These are phyloP conservation scores for Exephanes ischioxanthus DNA, from an alignment of 2,888 invertebrate species.

Conservation along the genomic window DNA sequence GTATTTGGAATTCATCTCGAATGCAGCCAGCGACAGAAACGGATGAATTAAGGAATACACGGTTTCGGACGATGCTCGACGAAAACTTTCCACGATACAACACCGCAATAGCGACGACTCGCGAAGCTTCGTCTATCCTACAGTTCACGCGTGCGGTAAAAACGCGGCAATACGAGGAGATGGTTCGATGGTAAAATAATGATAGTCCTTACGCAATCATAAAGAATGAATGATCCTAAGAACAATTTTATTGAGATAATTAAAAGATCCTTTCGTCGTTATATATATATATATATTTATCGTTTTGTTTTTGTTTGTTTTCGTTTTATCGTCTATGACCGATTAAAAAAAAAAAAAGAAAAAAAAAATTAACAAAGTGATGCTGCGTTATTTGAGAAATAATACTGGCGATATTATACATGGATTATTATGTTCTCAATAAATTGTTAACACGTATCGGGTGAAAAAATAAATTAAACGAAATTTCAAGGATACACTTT, in stretches of 20 bases:
- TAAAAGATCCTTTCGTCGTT: slow-evolving; percentile 62
- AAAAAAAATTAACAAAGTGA: slow-evolving; percentile 72
- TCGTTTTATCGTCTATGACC: slow-evolving; percentile 72
- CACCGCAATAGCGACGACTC: no score
- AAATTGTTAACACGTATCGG: slow-evolving; percentile 63
- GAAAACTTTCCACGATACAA: no score
- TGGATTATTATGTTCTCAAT: slow-evolving; percentile 70
- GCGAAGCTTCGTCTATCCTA: neutral
- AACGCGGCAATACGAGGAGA: slow-evolving; percentile 35
- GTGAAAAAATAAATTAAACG: slow-evolving; percentile 74
- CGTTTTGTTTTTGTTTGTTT: slow-evolving; percentile 30
- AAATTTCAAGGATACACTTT: slow-evolving; percentile 58
- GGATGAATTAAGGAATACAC: no score
- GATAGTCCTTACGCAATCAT: slow-evolving; percentile 60
- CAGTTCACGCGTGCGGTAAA: neutral
- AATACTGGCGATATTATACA: slow-evolving; percentile 79
- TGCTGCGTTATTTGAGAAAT: slow-evolving; percentile 72
- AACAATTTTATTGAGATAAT: slow-evolving; percentile 75
- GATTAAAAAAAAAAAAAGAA: slow-evolving; percentile 65
- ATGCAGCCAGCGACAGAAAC: no score
- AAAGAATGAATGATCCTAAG: slow-evolving; percentile 74
- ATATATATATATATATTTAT: slow-evolving; percentile 43
- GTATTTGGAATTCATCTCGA: no score
- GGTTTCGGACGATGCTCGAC: no score
- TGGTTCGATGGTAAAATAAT: slow-evolving; percentile 61